phyloP scores from a whole-genome alignment of 2,797 vertebrate species.

The Furcifer pardalis region DNA sequence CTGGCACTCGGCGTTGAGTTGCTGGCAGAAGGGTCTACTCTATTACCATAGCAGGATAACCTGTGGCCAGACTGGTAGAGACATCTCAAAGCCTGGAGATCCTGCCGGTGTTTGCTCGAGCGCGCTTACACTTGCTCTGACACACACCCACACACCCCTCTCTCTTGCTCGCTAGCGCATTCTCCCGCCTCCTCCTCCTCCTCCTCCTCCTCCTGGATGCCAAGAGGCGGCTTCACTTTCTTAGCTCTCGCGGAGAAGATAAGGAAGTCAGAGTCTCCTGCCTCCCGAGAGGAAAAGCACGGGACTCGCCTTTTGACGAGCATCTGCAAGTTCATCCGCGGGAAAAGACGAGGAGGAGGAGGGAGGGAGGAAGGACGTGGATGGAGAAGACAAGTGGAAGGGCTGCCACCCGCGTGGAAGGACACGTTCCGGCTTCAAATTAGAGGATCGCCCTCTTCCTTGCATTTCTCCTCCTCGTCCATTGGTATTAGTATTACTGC shows the following conservation, averaged over 20 bases:
- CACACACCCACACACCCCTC: conserved; percentile 10
- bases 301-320: conserved; percentile 54
- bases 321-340: conserved; percentile 59
- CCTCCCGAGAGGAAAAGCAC: conserved; percentile 62
- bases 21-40: too few species aligned
- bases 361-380: conserved; percentile 51
- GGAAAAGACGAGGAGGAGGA: conserved; percentile 41
- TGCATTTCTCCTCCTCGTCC: neutral
- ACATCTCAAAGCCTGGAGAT: conserved; percentile 69
- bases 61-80: too few species aligned
- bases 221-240: conserved; percentile 58
- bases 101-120: conserved; percentile 54
- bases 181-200: too few species aligned
- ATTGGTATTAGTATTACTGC: too few species aligned
- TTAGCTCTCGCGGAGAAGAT: conserved; percentile 71
- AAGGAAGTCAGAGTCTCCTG: conserved; percentile 66
- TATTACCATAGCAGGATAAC: too few species aligned
- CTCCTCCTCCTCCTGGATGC: neutral
- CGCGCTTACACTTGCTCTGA: conserved; percentile 11
- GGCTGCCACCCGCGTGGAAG: conserved; percentile 32
- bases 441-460: neutral
- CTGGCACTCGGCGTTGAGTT: too few species aligned
- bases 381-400: conserved; percentile 68
- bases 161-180: too few species aligned
- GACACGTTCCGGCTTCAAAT: conserved; percentile 34